phyloP scores from a whole-genome alignment of 2,888 invertebrate genomes.

The Idaea straminata region DNA sequence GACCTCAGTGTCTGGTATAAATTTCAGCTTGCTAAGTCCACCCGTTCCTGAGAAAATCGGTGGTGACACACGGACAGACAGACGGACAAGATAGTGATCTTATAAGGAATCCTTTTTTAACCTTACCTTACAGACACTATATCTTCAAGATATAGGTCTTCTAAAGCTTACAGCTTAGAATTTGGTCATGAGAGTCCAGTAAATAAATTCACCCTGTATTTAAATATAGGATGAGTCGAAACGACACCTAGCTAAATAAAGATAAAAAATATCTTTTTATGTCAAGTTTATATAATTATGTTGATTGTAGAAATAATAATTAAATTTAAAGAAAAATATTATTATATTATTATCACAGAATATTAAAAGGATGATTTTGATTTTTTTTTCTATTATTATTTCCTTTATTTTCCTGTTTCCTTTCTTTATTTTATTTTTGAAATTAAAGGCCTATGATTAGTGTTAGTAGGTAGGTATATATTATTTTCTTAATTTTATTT shows the following conservation, averaged over 20 bases:
- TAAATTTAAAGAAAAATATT: conserved; percentile 55
- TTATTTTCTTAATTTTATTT: conserved; percentile 9
- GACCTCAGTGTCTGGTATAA: no score
- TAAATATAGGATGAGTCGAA: background rate
- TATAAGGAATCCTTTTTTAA: no score
- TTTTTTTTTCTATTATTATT: conserved; percentile 28
- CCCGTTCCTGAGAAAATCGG: no score
- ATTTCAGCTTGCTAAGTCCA: no score
- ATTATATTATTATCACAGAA: conserved; percentile 68
- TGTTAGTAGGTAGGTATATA: conserved; percentile 8
- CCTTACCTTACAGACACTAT: no score
- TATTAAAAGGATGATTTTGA: conserved; percentile 67
- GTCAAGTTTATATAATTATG: conserved; percentile 31
- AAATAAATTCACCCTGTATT: background rate
- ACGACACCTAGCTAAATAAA: conserved; percentile 27
- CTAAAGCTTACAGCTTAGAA: no score
- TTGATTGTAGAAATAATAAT: conserved; percentile 37
- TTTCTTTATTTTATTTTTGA: conserved; percentile 16
- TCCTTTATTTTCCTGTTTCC: conserved; percentile 19
- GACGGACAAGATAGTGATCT: no score
- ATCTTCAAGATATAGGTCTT: no score
- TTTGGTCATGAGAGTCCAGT: background rate
- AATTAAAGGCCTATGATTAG: conserved; percentile 15
- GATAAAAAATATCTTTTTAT: conserved; percentile 35
- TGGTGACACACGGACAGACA: no score